Evolutionary conservation across 2,888 invertebrate species (phyloP), one percentile per base, ranked within the genome.

Genomic region (Spodoptera exigua): DNA sequence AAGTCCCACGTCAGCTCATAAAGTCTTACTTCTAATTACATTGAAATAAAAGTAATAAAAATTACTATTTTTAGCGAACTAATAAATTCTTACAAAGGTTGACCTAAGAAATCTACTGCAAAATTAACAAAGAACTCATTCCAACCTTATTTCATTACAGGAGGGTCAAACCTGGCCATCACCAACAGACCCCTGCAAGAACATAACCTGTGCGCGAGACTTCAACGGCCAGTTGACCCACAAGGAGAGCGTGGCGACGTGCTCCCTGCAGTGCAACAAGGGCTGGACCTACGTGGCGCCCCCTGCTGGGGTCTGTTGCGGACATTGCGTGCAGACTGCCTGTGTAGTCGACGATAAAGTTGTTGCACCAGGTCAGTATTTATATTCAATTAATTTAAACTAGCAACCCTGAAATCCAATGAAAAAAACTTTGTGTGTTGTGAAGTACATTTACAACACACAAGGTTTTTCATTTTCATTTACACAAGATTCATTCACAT

Each of bases 271-370:
- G 0, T 96, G 96, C 75, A 61, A 76, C 43, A 81, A 70, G 61
- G 97, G 97, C 0, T 96, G 95, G 89, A 85, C 84, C 49, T 96
- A 97, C 75, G 72, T 49, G 17, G 52, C 60, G 46, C 87, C 91
- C 0, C 81, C 94, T 1, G 78, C 75, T 0, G 86, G 81, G 0
- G 82, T 82, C 14, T 97, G 97, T 85, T 97, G 97, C 76, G 97
- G 97, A 0, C 92, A 89, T 41, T 97, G 97, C 71, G 88, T 91
- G 36, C 96, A 95, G 82, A 88, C 89, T 0, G 89, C 93, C 17
- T 97, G 97, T 57, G 81, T 95, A 0, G 85, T 95, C 2, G 95
- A 91, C 0, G 95, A 94, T 0, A 80, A 86, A 0, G 72, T 95
- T 0, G 92, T 95, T 44, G 75, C 89, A 18, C 92, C 95, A 0